Evolutionary conservation across 2,113 vertebrate species (phyloP).

Genomic region (Nothocercus nigrocapillus): DNA sequence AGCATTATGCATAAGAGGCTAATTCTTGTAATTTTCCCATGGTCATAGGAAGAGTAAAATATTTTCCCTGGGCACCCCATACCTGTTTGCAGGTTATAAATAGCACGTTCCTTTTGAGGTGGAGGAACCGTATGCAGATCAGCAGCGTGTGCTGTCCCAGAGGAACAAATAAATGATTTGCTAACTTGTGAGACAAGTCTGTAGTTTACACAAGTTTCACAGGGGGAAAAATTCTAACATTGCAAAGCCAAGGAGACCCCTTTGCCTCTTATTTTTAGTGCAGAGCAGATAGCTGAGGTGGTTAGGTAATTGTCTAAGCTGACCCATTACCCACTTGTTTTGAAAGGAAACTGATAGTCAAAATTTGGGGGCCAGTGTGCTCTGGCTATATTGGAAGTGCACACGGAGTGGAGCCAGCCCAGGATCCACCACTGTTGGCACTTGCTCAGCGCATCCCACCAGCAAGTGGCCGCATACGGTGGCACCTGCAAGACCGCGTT

Average conservation of each 20-base stretch:
- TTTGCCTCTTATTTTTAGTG: neutral
- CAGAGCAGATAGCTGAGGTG: neutral
- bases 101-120: rapidly evolving
- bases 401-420: neutral
- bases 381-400: neutral
- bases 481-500: conserved; percentile 63
- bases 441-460: neutral
- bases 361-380: neutral
- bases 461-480: neutral
- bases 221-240: neutral
- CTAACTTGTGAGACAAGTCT: neutral
- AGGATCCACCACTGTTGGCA: conserved; percentile 32
- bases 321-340: conserved; percentile 16
- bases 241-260: neutral
- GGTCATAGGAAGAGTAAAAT: neutral
- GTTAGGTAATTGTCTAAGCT: neutral
- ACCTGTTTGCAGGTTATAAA: neutral
- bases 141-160: neutral
- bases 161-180: neutral
- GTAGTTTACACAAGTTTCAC: neutral
- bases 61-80: rapidly evolving
- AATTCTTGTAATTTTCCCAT: neutral
- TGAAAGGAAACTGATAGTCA: neutral
- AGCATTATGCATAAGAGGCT: neutral
- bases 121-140: neutral